Percentiles rank a stretch among this genome's conserved stretches.
Evolutionary conservation across 1,140 invertebrate species (phyloP).

Genomic region (Brachystomella parvula): DNA sequence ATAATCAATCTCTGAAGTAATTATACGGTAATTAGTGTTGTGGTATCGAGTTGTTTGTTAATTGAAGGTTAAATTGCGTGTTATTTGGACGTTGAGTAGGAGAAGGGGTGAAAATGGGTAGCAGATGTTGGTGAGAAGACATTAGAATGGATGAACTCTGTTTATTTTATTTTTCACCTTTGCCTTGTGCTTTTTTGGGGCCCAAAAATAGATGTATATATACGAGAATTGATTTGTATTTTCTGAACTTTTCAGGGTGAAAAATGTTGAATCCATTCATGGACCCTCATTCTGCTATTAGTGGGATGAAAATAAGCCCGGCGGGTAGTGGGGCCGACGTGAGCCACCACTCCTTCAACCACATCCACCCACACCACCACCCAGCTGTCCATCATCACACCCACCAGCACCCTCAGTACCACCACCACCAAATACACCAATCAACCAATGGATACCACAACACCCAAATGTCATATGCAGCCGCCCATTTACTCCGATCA

Average conservation of each 20-base stretch:
- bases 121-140: not conserved
- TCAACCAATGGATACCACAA: slow-evolving; percentile 36
- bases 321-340: slow-evolving; percentile 27
- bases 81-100: not conserved
- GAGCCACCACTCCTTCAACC: slow-evolving; percentile 36
- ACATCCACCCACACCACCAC: slow-evolving; percentile 38
- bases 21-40: not conserved
- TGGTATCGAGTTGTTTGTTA: not conserved
- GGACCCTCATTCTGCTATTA: slow-evolving; percentile 34
- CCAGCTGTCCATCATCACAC: slow-evolving; percentile 30
- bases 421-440: slow-evolving; percentile 39
- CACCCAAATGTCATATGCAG: slow-evolving; percentile 38
- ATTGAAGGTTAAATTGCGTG: not conserved
- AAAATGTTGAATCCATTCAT: slow-evolving; percentile 38
- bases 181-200: not conserved
- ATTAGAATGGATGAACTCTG: no score
- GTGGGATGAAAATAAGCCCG: slow-evolving; percentile 36
- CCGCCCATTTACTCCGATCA: slow-evolving; percentile 37
- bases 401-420: slow-evolving; percentile 35
- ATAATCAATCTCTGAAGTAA: not conserved
- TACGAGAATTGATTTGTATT: not conserved
- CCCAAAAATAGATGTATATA: not conserved
- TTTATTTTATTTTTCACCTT: not conserved
- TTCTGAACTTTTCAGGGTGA: not conserved
- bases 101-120: not conserved